Conservation (phyloP, 2,113 vertebrate species). For the Coturnix japonica region DNA sequence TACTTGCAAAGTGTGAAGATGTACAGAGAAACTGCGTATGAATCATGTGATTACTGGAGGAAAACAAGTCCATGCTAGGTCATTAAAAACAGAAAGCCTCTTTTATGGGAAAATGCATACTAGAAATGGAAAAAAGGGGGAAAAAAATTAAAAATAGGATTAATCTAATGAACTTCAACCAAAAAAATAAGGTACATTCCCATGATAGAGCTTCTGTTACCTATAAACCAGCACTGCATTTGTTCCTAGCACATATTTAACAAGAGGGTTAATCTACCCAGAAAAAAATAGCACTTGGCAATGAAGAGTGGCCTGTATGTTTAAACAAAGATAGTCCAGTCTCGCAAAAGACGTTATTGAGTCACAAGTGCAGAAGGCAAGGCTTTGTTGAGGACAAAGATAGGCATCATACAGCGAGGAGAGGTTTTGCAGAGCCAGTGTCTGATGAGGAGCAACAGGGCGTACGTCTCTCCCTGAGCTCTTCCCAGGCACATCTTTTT, state of each 20-base stretch:
- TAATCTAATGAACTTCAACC: constrained; percentile 11
- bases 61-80: background rate
- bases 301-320: background rate
- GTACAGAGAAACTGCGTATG: background rate
- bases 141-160: background rate
- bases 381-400: background rate
- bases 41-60: background rate
- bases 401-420: background rate
- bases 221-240: constrained; percentile 14
- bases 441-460: background rate
- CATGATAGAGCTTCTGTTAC: constrained; percentile 13
- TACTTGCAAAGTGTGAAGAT: background rate
- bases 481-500: background rate
- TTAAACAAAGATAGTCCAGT: background rate
- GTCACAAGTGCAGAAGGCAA: background rate
- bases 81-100: constrained; percentile 11
- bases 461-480: background rate
- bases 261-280: background rate
- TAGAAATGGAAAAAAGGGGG: background rate
- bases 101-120: background rate
- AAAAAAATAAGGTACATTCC: constrained; percentile 14
- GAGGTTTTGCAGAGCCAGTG: background rate
- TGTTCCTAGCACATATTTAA: background rate
- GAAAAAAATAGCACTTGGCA: background rate
- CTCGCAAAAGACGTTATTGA: background rate